Evolutionary conservation across 2,797 vertebrate genomes (phyloP).

Genomic region (Antrozous pallidus): DNA sequence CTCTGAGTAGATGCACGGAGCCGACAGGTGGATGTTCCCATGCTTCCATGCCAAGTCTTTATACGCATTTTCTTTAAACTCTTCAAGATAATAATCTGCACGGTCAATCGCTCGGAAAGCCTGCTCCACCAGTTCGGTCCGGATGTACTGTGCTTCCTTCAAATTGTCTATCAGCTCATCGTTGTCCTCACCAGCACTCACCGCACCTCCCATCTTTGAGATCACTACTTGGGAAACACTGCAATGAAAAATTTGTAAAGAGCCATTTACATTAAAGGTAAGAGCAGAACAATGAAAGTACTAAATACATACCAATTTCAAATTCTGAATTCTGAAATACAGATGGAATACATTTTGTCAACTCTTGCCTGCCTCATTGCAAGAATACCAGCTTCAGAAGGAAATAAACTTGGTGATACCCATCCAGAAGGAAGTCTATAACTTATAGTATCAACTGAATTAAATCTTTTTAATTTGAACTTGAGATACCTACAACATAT

Average conservation of each 20-base stretch:
- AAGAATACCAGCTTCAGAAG: neutral
- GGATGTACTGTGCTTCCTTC: constrained; percentile 97
- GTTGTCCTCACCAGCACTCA: constrained; percentile 97
- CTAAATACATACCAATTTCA: neutral
- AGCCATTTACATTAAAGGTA: neutral
- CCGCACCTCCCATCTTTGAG: constrained; percentile 94
- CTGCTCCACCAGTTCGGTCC: constrained; percentile 93
- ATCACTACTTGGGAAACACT: neutral
- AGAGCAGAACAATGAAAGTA: neutral
- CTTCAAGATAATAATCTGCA: constrained; percentile 96
- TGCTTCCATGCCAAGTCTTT: constrained; percentile 98
- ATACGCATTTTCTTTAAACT: constrained; percentile 95
- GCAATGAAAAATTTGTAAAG: neutral
- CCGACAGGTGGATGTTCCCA: constrained; percentile 96
- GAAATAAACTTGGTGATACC: neutral
- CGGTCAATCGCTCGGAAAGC: constrained; percentile 95
- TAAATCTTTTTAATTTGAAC: neutral
- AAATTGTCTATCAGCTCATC: constrained; percentile 97
- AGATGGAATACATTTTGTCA: neutral
- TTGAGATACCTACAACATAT: neutral
- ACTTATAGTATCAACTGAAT: neutral
- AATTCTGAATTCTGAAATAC: constrained; percentile 12
- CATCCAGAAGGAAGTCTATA: neutral
- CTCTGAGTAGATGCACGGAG: constrained; percentile 97
- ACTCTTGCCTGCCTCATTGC: neutral